phyloP scores from a whole-genome alignment of 1,140 invertebrate species.

The Caenorhabditis inopinata region DNA sequence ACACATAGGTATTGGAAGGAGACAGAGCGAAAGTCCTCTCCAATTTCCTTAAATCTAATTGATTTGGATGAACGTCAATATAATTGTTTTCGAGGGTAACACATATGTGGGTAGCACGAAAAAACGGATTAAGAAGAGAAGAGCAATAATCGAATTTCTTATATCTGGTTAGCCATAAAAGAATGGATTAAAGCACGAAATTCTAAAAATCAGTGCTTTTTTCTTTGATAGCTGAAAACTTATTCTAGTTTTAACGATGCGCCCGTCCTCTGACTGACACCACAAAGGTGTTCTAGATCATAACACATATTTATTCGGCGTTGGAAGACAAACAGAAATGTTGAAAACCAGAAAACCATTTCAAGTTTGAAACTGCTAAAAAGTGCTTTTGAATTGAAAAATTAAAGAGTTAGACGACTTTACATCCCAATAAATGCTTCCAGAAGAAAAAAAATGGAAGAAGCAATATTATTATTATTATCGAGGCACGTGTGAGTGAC shows the following conservation, averaged over 20 bases:
- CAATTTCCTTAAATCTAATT: not conserved
- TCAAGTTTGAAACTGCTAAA: not conserved
- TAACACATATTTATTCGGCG: not conserved
- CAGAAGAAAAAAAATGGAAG: not conserved
- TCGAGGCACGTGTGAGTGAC: slow-evolving; percentile 19
- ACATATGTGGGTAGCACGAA: not conserved
- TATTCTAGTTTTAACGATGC: too few species aligned
- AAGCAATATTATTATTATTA: slow-evolving; percentile 20
- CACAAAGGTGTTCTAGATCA: not conserved
- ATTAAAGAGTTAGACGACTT: too few species aligned
- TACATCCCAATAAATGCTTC: not conserved
- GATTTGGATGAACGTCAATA: not conserved
- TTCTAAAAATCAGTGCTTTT: too few species aligned
- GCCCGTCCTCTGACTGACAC: not conserved
- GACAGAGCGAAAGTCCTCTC: too few species aligned
- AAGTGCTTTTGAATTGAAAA: too few species aligned
- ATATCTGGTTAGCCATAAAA: not conserved
- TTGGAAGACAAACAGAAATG: too few species aligned
- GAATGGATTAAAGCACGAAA: too few species aligned
- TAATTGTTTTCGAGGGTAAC: not conserved
- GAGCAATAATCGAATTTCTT: slow-evolving; percentile 7
- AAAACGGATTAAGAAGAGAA: not conserved
- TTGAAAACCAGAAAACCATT: too few species aligned
- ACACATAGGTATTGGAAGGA: too few species aligned
- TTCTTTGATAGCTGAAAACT: too few species aligned